Evolutionary conservation across 1,140 invertebrate species (phyloP).

Genomic region (Polypedilum vanderplanki): DNA sequence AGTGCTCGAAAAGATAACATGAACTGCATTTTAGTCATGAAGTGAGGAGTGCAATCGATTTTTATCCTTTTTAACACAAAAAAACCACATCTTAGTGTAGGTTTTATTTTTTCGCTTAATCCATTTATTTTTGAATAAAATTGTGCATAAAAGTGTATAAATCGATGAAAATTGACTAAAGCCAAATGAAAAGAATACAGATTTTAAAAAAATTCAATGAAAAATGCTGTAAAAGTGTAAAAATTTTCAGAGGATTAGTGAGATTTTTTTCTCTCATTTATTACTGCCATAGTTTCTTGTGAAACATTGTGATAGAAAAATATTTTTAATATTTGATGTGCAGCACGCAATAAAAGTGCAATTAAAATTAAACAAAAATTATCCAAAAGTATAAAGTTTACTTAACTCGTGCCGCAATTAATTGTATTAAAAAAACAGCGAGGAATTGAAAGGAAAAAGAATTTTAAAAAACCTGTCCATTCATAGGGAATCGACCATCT

Average conservation of each 20-base stretch:
- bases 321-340: too few relatives aligned
- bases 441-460: not conserved
- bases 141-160: not conserved
- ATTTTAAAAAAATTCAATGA: not conserved
- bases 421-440: not conserved
- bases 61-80: not conserved
- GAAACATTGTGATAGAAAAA: conserved; percentile 15
- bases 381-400: too few relatives aligned
- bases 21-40: conserved; percentile 17
- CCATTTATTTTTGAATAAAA: not conserved
- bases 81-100: not conserved
- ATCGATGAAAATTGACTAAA: not conserved
- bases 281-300: conserved; percentile 17
- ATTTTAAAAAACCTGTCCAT: conserved; percentile 22
- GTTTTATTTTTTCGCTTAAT: not conserved
- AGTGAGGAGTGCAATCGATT: not conserved
- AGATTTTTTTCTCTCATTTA: not conserved
- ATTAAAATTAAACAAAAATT: too few relatives aligned
- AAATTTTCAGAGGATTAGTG: not conserved
- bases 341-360: too few relatives aligned
- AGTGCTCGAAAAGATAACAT: not conserved
- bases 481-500: conserved; percentile 4
- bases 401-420: not conserved
- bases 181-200: not conserved
- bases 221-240: not conserved